phyloP scores from a whole-genome alignment of 2,113 vertebrate species.

The Taxidea taxus region DNA sequence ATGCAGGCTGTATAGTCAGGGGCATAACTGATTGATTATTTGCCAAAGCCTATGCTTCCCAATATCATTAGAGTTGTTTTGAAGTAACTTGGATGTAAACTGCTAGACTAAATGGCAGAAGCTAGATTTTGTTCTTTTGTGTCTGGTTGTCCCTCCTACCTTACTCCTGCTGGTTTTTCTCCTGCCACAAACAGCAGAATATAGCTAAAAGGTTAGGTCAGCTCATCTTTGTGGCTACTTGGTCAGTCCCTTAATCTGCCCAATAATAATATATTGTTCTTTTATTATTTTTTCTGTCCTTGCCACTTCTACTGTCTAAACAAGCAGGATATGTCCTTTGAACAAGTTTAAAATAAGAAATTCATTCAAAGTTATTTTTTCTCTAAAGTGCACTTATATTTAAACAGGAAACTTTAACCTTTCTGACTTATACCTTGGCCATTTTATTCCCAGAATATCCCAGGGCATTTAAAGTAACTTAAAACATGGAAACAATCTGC shows the following conservation, averaged over 20 bases:
- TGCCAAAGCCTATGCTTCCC: background rate
- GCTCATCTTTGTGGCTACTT: background rate
- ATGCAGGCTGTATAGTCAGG: background rate
- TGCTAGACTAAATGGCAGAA: background rate
- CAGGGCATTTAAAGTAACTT: conserved; percentile 48
- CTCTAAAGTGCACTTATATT: conserved; percentile 24
- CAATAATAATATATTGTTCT: background rate
- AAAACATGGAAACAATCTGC: conserved; percentile 73
- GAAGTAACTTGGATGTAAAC: background rate
- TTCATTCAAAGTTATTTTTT: conserved; percentile 45
- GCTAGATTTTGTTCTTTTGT: background rate
- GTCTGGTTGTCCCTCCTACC: background rate
- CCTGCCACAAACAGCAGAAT: background rate
- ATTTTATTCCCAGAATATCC: conserved; percentile 59
- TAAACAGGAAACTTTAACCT: conserved; percentile 59
- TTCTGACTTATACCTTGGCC: background rate
- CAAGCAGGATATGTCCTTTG: background rate
- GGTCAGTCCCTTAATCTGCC: background rate
- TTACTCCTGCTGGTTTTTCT: background rate
- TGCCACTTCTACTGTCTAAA: background rate
- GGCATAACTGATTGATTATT: background rate
- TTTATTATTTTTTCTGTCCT: background rate
- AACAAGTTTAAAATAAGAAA: conserved; percentile 54
- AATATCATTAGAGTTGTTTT: background rate
- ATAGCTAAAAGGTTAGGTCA: background rate